Evolutionary conservation across 1,140 invertebrate genomes (phyloP), one percentile per base, ranked within the genome.

Genomic region (Drosophila guanche): DNA sequence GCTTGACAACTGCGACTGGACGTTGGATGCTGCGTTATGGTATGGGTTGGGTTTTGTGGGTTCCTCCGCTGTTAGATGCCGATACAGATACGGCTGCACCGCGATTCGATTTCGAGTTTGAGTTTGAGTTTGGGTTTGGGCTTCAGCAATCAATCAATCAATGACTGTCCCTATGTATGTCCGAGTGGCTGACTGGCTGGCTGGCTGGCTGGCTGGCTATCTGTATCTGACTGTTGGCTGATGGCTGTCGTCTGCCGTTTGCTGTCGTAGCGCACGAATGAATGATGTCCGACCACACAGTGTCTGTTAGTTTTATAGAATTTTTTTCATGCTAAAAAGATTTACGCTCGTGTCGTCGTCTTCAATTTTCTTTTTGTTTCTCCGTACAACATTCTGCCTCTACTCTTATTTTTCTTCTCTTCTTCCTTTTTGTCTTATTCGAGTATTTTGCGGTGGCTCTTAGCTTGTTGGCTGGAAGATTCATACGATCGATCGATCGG

Each of bases 301-400:
- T 85, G 89, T 72, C 80, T 89, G 89, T 90, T 90, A 90, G 89
- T 90, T 90, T 90, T 90, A 90, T 90, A 90, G 80, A 83, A 89
- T 90, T 90, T 90, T 88, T 90, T 85, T 37, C 77, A 88, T 88
- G 81, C 81, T 86, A 86, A 86, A 86, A 80, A 88, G 78, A 88
- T 88, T 86, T 86, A 88, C 81, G 83, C 78, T 86, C 83, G 70
- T 86, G 81, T 88, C 77, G 83, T 88, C 77, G 77, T 88, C 83
- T 78, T 88, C 74, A 88, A 68, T 88, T 86, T 86, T 86, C 78
- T 86, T 86, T 88, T 77, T 75, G 63, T 85, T 74, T 86, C 73
- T 86, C 79, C 76, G 55, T 79, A 80, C 69, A 86, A 77, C 69
- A 86, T 80, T 80, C 74, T 76, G 80, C 72, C 72, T 84, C 60